phyloP scores from a whole-genome alignment of 64 coral and sea anemone species.

The Actinia tenebrosa region DNA sequence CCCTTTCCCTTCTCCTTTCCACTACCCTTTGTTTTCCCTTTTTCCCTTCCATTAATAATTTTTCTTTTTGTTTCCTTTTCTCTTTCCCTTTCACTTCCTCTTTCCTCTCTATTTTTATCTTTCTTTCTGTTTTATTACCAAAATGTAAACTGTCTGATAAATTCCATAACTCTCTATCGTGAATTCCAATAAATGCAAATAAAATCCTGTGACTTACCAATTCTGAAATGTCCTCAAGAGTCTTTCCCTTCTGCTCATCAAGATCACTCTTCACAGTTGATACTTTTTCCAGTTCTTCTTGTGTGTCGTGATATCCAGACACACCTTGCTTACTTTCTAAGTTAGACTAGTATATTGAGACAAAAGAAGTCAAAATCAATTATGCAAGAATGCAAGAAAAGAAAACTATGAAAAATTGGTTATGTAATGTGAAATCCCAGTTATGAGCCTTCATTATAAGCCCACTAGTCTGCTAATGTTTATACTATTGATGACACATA shows the following conservation, averaged over 20 bases:
- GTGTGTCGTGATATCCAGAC: slow-evolving; percentile 88
- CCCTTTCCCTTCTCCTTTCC: no score
- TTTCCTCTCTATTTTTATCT: background rate
- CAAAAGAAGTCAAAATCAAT: background rate
- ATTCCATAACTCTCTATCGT: no score
- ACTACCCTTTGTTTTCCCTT: no score
- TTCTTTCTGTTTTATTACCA: background rate
- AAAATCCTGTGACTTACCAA: slow-evolving; percentile 46
- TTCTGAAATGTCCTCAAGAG: slow-evolving; percentile 90
- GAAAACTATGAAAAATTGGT: background rate
- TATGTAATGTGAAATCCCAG: no score
- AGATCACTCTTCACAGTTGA: slow-evolving; percentile 87
- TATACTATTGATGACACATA: no score
- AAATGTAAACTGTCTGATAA: no score
- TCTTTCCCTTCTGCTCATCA: slow-evolving; percentile 97
- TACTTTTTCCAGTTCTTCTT: slow-evolving; percentile 93
- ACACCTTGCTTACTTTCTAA: slow-evolving; percentile 84
- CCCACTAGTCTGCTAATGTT: no score
- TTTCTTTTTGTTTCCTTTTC: no score
- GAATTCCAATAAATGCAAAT: background rate
- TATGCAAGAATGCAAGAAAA: background rate
- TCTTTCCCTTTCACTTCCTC: no score
- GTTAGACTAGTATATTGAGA: slow-evolving; percentile 23
- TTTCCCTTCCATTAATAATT: no score
- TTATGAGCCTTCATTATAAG: background rate